These are phyloP conservation scores for Caenorhabditis doughertyi DNA, from an alignment of 2,888 invertebrate genomes.

Conservation along the genomic window DNA sequence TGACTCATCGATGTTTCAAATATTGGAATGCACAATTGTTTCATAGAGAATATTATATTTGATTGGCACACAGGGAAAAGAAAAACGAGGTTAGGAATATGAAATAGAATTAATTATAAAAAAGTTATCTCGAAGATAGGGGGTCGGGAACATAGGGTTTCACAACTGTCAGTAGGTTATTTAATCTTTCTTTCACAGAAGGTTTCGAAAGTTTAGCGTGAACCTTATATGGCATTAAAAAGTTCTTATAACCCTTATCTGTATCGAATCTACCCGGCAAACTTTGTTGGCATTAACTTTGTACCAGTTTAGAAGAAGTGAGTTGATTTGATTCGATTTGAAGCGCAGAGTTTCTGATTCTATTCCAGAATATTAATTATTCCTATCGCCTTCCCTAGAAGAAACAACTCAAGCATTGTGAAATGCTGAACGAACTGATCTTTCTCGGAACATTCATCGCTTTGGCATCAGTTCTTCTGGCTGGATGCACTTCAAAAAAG, in stretches of 20 bases:
- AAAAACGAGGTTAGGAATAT: neutral
- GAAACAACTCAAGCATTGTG: neutral
- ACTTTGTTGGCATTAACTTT: neutral
- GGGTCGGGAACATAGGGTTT: too few relatives aligned
- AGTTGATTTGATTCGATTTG: too few relatives aligned
- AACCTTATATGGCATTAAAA: neutral
- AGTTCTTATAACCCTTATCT: constrained; percentile 7
- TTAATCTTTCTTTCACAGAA: too few relatives aligned
- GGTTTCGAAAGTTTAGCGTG: too few relatives aligned
- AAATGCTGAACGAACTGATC: constrained; percentile 31
- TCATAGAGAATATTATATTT: constrained; percentile 5
- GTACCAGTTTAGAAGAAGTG: neutral
- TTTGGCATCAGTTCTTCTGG: constrained; percentile 1
- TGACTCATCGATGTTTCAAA: constrained; percentile 31
- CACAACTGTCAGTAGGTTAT: too few relatives aligned
- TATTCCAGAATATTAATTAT: constrained; percentile 7
- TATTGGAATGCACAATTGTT: constrained; percentile 7
- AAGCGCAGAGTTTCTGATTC: too few relatives aligned
- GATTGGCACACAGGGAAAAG: neutral
- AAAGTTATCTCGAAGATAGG: too few relatives aligned
- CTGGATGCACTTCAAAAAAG: constrained; percentile 28
- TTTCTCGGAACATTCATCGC: constrained; percentile 6
- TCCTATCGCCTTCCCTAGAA: neutral
- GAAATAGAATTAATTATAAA: too few relatives aligned
- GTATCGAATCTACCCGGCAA: neutral